Percentiles rank a stretch among this genome's conserved stretches.
Evolutionary conservation across 2,113 vertebrate species (phyloP).

Genomic region (Nerophis lumbriciformis): DNA sequence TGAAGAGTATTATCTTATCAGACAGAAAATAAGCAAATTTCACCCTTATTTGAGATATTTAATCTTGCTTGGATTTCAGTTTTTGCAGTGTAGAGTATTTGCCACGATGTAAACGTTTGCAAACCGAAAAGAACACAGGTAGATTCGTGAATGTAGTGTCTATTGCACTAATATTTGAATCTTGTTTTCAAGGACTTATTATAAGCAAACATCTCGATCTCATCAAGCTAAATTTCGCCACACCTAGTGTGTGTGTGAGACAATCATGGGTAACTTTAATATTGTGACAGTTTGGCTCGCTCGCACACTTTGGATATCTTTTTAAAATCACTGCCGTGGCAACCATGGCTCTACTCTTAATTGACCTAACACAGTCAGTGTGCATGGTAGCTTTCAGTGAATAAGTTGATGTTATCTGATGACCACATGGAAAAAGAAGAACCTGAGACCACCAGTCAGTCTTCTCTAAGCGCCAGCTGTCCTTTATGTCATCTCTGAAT

Average conservation of each 20-base stretch:
- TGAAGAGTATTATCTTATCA: no score
- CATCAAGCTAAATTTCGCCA: no score
- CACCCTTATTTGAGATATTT: no score
- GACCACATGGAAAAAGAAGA: slow-evolving; percentile 40
- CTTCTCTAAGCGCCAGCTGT: slow-evolving; percentile 56
- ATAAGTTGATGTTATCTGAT: slow-evolving; percentile 69
- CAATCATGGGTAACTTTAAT: neutral
- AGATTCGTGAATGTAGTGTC: no score
- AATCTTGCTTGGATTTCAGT: no score
- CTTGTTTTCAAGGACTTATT: neutral
- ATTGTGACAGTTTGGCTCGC: slow-evolving; percentile 14
- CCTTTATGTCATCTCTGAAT: slow-evolving; percentile 37
- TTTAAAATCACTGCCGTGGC: slow-evolving; percentile 32
- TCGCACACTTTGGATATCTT: slow-evolving; percentile 16
- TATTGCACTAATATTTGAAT: neutral
- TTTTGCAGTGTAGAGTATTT: no score
- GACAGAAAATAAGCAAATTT: no score
- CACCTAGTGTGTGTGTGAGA: no score
- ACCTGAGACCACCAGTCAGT: slow-evolving; percentile 37
- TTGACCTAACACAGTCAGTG: slow-evolving; percentile 37
- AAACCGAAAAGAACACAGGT: no score
- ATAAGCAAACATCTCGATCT: no score
- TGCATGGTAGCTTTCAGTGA: slow-evolving; percentile 55
- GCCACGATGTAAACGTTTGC: no score
- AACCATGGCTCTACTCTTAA: slow-evolving; percentile 44